A percentile compares a stretch with the other conserved stretches of the same genome.
Conservation (phyloP, 2,797 vertebrate genomes). For the Discoglossus pictus region DNA sequence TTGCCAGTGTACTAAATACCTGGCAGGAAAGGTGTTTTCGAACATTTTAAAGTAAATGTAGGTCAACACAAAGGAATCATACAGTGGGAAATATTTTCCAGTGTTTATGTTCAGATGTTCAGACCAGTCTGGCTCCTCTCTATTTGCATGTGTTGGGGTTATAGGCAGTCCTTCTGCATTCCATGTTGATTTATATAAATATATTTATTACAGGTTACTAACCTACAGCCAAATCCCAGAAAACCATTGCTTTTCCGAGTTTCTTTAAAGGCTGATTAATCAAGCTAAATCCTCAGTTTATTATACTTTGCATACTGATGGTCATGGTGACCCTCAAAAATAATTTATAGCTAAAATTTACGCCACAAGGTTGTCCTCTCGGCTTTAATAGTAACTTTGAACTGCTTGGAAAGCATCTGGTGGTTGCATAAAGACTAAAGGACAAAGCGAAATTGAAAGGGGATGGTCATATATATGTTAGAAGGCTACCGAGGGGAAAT, state of each 20-base stretch:
- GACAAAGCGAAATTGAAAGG: neutral
- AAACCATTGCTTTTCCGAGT: slow-evolving; percentile 54
- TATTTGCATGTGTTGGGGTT: slow-evolving; percentile 66
- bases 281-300: slow-evolving; percentile 11
- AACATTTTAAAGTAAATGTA: slow-evolving; percentile 64
- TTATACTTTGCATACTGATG: neutral
- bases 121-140: slow-evolving; percentile 66
- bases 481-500: no score
- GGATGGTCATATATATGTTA: neutral
- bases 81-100: slow-evolving; percentile 68
- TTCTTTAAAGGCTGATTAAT: slow-evolving; percentile 43
- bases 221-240: slow-evolving; percentile 59
- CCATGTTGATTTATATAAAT: slow-evolving; percentile 67
- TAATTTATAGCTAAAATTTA: neutral
- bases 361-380: neutral
- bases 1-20: slow-evolving; percentile 59
- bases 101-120: slow-evolving; percentile 69
- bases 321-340: slow-evolving; percentile 9
- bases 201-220: slow-evolving; percentile 63
- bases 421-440: neutral
- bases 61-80: slow-evolving; percentile 63
- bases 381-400: slow-evolving; percentile 4
- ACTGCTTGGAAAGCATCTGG: neutral
- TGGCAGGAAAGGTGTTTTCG: slow-evolving; percentile 58
- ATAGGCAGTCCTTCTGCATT: slow-evolving; percentile 63